Evolutionary conservation across 2,797 vertebrate genomes (phyloP).

Genomic region (Cirrhinus mrigala): DNA sequence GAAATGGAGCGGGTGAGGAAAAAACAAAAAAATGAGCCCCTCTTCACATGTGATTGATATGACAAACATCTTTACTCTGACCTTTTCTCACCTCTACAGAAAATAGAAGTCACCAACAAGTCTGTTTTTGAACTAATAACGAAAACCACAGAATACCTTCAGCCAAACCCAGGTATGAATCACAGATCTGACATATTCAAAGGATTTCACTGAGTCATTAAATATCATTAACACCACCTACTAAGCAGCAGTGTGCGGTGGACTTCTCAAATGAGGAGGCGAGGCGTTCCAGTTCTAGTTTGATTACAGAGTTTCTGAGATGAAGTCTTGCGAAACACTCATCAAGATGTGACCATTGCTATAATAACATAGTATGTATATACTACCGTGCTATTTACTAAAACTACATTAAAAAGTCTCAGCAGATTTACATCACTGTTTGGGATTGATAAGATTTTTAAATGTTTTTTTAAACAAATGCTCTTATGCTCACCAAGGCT

Average conservation of each 20-base stretch:
- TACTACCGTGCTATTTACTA: neutral
- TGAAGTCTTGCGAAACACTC: neutral
- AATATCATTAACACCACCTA: neutral
- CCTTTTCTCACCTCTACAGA: slow-evolving; percentile 77
- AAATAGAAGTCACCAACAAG: slow-evolving; percentile 94
- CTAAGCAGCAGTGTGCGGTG: neutral
- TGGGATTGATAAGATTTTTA: neutral
- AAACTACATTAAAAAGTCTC: neutral
- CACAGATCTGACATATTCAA: neutral
- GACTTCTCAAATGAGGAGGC: neutral
- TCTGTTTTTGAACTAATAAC: slow-evolving; percentile 89
- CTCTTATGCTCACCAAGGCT: too few species aligned
- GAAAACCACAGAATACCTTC: slow-evolving; percentile 93
- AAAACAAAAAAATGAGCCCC: neutral
- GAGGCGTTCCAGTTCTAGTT: neutral
- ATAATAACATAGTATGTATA: neutral
- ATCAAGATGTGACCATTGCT: neutral
- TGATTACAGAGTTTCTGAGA: neutral
- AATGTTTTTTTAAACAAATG: too few species aligned
- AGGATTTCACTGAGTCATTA: neutral
- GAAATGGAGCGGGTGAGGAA: slow-evolving; percentile 93
- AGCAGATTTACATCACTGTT: neutral
- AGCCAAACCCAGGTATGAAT: slow-evolving; percentile 93
- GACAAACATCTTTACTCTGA: neutral
- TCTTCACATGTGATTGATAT: neutral